phyloP scores from a whole-genome alignment of 2,797 vertebrate species.

The Hyperoplus lanceolatus region DNA sequence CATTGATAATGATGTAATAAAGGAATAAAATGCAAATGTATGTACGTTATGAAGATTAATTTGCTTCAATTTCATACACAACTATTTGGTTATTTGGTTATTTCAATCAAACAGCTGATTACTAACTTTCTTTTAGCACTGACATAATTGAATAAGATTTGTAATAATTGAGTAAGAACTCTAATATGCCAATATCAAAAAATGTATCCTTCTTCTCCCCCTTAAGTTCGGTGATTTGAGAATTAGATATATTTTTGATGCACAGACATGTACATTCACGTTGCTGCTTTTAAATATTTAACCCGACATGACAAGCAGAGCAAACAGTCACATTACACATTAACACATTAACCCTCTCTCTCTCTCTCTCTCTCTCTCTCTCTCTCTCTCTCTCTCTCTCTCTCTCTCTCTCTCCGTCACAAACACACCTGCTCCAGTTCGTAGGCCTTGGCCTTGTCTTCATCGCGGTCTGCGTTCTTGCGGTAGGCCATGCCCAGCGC shows the following conservation, averaged over 20 bases:
- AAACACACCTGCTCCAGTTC: conserved; percentile 95
- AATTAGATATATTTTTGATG: background rate
- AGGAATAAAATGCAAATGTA: background rate
- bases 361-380: too few species aligned
- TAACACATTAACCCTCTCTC: conserved; percentile 15
- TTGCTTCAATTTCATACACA: background rate
- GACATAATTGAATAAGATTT: background rate
- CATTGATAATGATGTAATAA: background rate
- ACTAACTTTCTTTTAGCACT: background rate
- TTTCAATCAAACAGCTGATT: background rate
- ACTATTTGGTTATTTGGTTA: background rate
- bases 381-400: too few species aligned
- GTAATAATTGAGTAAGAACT: background rate
- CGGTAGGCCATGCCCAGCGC: conserved; percentile 98
- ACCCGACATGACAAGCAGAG: background rate
- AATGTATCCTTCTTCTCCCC: background rate
- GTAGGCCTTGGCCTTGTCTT: conserved; percentile 98
- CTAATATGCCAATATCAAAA: background rate
- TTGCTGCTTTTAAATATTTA: conserved; percentile 11
- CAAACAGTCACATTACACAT: conserved; percentile 34
- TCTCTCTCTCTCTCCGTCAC: background rate
- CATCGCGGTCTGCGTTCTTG: conserved; percentile 97
- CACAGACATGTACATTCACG: too few species aligned
- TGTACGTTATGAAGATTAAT: background rate
- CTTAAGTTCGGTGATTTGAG: background rate